Evolutionary conservation across 1,140 invertebrate genomes (phyloP), one percentile per base, ranked within the genome.

Genomic region (Chironomus tepperi): DNA sequence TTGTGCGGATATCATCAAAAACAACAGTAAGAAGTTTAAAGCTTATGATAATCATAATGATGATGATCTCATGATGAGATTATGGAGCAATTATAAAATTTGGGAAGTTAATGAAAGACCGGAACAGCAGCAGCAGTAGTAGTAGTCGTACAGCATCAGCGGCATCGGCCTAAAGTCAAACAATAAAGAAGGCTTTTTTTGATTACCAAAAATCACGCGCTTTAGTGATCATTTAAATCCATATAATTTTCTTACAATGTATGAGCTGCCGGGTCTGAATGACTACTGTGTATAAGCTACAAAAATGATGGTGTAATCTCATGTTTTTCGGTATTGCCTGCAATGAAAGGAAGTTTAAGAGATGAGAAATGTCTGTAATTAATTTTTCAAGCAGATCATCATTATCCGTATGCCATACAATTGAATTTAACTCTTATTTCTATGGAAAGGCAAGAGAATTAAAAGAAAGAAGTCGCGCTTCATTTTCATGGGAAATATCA

Each of bases 281-380:
- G 47, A 57, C 47, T 57, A 57, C 47, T 57, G 47, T 57, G n/a
- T 10, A 47, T 34, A 34, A 34, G n/a, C 24, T 34, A 34, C 1
- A 34, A 34, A 34, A 5, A 34, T 34, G 24, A 34, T 34, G 24
- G 24, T 57, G 47, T 57, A 57, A 12, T 57, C 12, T 57, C 47
- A 12, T 3, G 3, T 15, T 12, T n/a, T n/a, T 15, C 12, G 47
- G 12, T n/a, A 57, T 57, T 10, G 43, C 43, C n/a, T 19, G 65
- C 19, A 70, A 10, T 70, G 65, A 70, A 70, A 70, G 65, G 65
- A 70, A 70, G 65, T 70, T 70, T 70, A 70, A 9, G 65, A 70
- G 65, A 70, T 70, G 65, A 70, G 65, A 70, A 70, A 70, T 70
- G 18, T 70, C n/a, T 70, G 65, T 70, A 70, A 70, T 70, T 70